Conservation (phyloP, 2,797 vertebrate genomes). For the Valencia hispanica region DNA sequence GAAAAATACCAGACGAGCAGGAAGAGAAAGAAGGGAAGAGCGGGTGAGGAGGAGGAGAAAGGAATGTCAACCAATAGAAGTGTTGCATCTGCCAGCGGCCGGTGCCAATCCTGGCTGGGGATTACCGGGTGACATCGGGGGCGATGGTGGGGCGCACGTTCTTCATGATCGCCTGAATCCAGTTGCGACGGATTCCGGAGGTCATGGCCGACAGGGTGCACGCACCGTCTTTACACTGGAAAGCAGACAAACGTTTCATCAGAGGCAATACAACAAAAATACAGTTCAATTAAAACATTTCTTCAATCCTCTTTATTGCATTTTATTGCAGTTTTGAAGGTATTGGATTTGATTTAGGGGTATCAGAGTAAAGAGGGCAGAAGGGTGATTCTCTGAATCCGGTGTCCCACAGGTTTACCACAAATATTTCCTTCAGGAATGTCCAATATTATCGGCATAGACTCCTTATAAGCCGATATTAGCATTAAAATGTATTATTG, state of each 20-base stretch:
- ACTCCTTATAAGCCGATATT: too few relatives aligned
- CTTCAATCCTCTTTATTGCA: not conserved
- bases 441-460: too few relatives aligned
- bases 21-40: constrained; percentile 75
- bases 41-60: constrained; percentile 70
- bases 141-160: constrained; percentile 90
- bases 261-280: constrained; percentile 1
- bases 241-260: constrained; percentile 36
- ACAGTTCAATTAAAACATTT: too few relatives aligned
- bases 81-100: constrained; percentile 47
- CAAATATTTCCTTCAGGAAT: too few relatives aligned
- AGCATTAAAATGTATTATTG: too few relatives aligned
- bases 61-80: constrained; percentile 51
- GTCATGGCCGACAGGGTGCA: constrained; percentile 98
- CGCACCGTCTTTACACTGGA: constrained; percentile 91
- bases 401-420: too few relatives aligned
- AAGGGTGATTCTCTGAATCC: too few relatives aligned
- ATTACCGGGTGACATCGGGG: constrained; percentile 96
- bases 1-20: constrained; percentile 61
- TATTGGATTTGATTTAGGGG: not conserved
- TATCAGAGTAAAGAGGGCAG: not conserved
- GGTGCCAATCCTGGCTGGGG: constrained; percentile 46
- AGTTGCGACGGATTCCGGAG: constrained; percentile 96
- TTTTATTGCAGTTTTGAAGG: too few relatives aligned
- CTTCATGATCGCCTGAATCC: constrained; percentile 99